Evolutionary conservation across 2,888 invertebrate species (phyloP).

Genomic region (Sinelater perroti): DNA sequence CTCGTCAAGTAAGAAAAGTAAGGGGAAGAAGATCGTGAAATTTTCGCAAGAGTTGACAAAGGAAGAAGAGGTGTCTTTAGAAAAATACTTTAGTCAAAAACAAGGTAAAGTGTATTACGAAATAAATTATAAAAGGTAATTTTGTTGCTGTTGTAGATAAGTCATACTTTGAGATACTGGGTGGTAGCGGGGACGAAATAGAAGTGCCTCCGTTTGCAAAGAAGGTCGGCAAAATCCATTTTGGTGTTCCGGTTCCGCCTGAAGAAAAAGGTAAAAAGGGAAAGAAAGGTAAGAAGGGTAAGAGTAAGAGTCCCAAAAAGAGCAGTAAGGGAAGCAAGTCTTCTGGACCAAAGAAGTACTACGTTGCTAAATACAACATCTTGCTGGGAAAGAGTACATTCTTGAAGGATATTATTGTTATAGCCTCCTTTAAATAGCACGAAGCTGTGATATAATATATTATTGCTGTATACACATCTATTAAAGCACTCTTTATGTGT

Average conservation of each 20-base stretch:
- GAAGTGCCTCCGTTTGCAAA: constrained; percentile 27
- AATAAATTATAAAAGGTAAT: too few species aligned
- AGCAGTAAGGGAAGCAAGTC: constrained; percentile 27
- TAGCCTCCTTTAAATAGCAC: constrained; percentile 42
- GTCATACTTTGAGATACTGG: constrained; percentile 39
- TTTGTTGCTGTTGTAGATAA: constrained; percentile 31
- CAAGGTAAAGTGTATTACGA: constrained; percentile 24
- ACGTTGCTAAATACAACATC: constrained; percentile 46
- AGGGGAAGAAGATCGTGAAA: constrained; percentile 39
- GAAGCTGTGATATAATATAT: too few species aligned
- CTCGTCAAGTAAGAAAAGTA: constrained; percentile 7
- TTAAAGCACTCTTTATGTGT: too few species aligned
- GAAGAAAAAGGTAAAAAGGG: constrained; percentile 15
- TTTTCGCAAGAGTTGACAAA: constrained; percentile 40
- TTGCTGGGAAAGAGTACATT: constrained; percentile 41
- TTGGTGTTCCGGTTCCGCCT: constrained; percentile 24
- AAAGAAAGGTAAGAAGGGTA: constrained; percentile 9
- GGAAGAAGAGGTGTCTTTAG: constrained; percentile 44
- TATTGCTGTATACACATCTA: too few species aligned
- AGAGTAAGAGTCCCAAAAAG: background rate
- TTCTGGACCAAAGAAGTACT: constrained; percentile 25
- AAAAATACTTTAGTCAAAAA: constrained; percentile 34
- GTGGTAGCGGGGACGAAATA: constrained; percentile 1
- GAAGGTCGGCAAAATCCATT: constrained; percentile 32
- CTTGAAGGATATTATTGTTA: constrained; percentile 45